phyloP scores from a whole-genome alignment of 2,888 invertebrate species.

The Dryobotodes eremita region DNA sequence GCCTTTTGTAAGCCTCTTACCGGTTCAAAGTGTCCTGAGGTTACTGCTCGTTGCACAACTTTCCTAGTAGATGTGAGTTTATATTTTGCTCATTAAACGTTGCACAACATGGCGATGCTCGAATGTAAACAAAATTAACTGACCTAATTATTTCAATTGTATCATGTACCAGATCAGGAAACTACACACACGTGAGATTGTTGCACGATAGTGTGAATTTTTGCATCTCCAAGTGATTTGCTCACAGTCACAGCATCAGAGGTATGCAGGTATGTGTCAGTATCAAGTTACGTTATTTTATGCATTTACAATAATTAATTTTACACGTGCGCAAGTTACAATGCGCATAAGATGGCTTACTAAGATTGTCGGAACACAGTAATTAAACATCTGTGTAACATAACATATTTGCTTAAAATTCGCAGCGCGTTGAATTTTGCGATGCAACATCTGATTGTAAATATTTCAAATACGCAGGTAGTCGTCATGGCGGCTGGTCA shows the following conservation, averaged over 20 bases:
- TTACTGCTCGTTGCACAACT: conserved; percentile 40
- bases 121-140: conserved; percentile 39
- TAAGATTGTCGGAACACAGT: conserved; percentile 69
- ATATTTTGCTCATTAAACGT: conserved; percentile 35
- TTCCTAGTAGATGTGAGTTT: conserved; percentile 6
- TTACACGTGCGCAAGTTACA: conserved; percentile 63
- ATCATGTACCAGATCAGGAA: conserved; percentile 43
- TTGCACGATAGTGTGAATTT: conserved; percentile 28
- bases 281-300: conserved; percentile 47
- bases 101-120: conserved; percentile 39
- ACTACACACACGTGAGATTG: conserved; percentile 28
- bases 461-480: conserved; percentile 45
- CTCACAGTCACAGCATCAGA: conserved; percentile 16
- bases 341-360: conserved; percentile 74
- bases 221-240: conserved; percentile 34
- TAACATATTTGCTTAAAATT: conserved; percentile 57
- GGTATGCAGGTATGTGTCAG: conserved; percentile 31
- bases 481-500: conserved; percentile 65
- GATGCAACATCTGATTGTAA: conserved; percentile 59
- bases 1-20: conserved; percentile 64
- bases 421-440: conserved; percentile 49
- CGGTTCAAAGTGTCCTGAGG: conserved; percentile 54
- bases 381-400: conserved; percentile 66
- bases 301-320: conserved; percentile 59
- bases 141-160: conserved; percentile 52